Evolutionary conservation across 2,797 vertebrate genomes (phyloP), one percentile per base, ranked within the genome.

Genomic region (Brotogeris chrysoptera): DNA sequence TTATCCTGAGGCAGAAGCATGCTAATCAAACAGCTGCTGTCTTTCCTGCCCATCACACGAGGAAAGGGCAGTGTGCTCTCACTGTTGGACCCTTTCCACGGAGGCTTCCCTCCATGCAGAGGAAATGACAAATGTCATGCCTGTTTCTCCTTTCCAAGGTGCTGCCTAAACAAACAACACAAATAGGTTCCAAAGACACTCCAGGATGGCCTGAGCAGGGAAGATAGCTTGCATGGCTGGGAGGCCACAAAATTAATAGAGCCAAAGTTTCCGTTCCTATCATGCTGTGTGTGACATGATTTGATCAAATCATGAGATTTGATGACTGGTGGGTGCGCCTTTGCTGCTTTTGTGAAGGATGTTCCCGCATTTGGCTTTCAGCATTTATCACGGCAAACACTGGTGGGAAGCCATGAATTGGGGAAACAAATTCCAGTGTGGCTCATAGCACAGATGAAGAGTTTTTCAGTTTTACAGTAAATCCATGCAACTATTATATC

Each of bases 41-140:
- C 52, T n/a, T 32, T 49, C 20, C 70, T 86, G 50, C 43, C 52
- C 27, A 20, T 79, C 2, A 0, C 9, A 7, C 1, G 4, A 63
- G 69, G 21, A 24, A 44, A 69, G 57, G 44, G 39, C 44, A 36
- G 6, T 1, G 8, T 85, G 30, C 47, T 80, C 39, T 87, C 24
- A 2, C 49, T 63, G 15, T 8, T 80, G 64, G 27, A 27, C 13
- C 66, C 71, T 44, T 55, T 27, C 65, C 72, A 19, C 2, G 25
- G 60, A 81, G 61, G 46, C 79, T n/a, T 72, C 44, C 52, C 50
- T 73, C 63, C 24, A 2, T 2, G 2, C 1, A 6, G 49, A 82
- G 41, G 32, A 68, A 46, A 38, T 34, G 32, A 46, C 71, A 60
- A 3, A 34, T 4, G 6, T 24, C 32, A 1, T 47, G 38, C 53